Percentiles rank a stretch among this genome's conserved stretches.
Evolutionary conservation across 1,140 invertebrate genomes (phyloP).

Genomic region (Drosophila elegans): DNA sequence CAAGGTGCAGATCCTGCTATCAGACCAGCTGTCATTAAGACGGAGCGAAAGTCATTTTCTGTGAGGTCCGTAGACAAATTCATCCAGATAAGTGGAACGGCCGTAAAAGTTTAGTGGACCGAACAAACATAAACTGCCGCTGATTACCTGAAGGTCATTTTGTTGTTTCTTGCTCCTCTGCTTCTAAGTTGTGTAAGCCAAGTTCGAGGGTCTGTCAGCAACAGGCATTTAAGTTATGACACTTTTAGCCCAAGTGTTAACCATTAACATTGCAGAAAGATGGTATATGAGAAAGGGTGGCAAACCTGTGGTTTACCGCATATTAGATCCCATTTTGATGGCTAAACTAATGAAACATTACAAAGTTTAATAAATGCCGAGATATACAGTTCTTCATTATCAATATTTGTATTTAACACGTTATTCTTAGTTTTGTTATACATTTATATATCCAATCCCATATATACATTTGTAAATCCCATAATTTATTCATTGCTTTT

Average conservation of each 20-base stretch:
- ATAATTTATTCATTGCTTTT: neutral
- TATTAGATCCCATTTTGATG: constrained; percentile 8
- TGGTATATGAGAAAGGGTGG: no score
- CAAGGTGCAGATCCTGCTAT: constrained; percentile 21
- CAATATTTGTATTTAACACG: no score
- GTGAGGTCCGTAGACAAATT: constrained; percentile 43
- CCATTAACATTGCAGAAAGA: constrained; percentile 13
- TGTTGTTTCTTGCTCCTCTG: constrained; percentile 16
- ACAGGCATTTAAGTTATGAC: constrained; percentile 56
- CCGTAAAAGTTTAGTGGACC: constrained; percentile 75
- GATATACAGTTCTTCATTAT: no score
- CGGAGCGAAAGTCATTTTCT: constrained; percentile 46
- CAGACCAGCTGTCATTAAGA: constrained; percentile 55
- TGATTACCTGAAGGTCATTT: constrained; percentile 67
- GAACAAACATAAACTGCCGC: constrained; percentile 73
- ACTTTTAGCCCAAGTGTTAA: constrained; percentile 51
- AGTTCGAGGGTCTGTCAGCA: constrained; percentile 62
- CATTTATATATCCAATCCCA: no score
- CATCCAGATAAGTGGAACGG: constrained; percentile 55
- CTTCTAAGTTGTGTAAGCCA: constrained; percentile 34
- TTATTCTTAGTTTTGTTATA: no score
- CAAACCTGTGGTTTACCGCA: neutral
- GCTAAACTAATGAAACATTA: neutral
- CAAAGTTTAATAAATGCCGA: no score
- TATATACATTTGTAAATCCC: no score